Conservation (phyloP, 2,888 invertebrate species). For the Bembecia ichneumoniformis region DNA sequence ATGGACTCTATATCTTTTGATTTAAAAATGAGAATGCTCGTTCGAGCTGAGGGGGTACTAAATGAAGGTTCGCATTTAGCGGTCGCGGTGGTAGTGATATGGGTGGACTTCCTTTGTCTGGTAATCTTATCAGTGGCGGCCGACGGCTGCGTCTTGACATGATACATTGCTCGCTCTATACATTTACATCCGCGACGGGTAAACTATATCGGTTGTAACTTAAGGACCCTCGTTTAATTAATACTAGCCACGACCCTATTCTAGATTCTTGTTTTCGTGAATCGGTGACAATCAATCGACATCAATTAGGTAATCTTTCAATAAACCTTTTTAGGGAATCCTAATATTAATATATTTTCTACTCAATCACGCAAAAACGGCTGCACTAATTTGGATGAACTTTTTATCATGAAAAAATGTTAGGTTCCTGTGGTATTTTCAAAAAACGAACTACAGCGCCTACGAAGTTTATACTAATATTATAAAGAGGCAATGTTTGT, state of each 20-base stretch:
- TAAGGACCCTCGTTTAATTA: constrained; percentile 5
- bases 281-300: not conserved
- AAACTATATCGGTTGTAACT: not conserved
- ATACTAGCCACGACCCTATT: not conserved
- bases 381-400: too few relatives aligned
- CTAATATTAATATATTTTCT: too few relatives aligned
- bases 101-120: constrained; percentile 71
- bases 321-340: too few relatives aligned
- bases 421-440: too few relatives aligned
- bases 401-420: too few relatives aligned
- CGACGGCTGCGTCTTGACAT: constrained; percentile 55
- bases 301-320: too few relatives aligned
- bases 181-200: constrained; percentile 32
- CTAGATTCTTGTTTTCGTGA: not conserved
- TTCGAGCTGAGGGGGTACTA: constrained; percentile 36
- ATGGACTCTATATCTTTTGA: constrained; percentile 38
- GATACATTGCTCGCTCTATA: constrained; percentile 54
- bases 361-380: too few relatives aligned
- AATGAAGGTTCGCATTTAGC: constrained; percentile 66
- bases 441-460: too few relatives aligned
- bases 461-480: too few relatives aligned
- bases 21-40: constrained; percentile 35
- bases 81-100: constrained; percentile 63
- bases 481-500: too few relatives aligned
- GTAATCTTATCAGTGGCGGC: constrained; percentile 67